phyloP scores from a whole-genome alignment of 2,888 invertebrate genomes.

The Patella depressa region DNA sequence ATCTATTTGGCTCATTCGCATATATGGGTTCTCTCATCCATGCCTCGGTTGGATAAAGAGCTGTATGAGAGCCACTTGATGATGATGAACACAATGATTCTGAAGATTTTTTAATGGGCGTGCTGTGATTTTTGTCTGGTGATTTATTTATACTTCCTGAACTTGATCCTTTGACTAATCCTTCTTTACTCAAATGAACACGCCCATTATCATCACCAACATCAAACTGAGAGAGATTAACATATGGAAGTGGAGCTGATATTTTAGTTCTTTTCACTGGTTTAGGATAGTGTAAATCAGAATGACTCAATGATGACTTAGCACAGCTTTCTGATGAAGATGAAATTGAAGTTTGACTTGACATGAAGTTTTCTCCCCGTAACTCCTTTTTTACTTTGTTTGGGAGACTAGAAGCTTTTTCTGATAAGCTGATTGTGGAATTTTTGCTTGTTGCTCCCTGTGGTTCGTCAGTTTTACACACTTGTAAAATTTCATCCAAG shows the following conservation, averaged over 20 bases:
- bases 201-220: conserved; percentile 48
- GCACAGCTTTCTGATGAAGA: background rate
- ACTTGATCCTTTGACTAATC: conserved; percentile 1
- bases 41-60: conserved; percentile 9
- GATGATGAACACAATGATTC: background rate
- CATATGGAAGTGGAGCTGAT: conserved; percentile 61
- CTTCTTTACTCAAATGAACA: conserved; percentile 41
- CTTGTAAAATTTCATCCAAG: conserved; percentile 62
- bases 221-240: conserved; percentile 57
- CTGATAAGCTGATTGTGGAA: background rate
- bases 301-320: background rate
- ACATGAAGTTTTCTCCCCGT: background rate
- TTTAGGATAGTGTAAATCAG: background rate
- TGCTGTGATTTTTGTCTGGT: conserved; percentile 8
- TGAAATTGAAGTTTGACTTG: background rate
- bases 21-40: conserved; percentile 49
- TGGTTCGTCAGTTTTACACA: conserved; percentile 31
- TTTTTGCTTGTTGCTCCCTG: background rate
- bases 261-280: conserved; percentile 35
- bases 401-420: conserved; percentile 33
- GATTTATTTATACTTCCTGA: background rate
- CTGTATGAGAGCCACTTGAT: conserved; percentile 18
- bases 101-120: background rate
- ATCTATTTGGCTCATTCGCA: conserved; percentile 48
- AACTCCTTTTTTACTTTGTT: conserved; percentile 23